phyloP scores from a whole-genome alignment of 2,888 invertebrate genomes.

The Apoda limacodes region DNA sequence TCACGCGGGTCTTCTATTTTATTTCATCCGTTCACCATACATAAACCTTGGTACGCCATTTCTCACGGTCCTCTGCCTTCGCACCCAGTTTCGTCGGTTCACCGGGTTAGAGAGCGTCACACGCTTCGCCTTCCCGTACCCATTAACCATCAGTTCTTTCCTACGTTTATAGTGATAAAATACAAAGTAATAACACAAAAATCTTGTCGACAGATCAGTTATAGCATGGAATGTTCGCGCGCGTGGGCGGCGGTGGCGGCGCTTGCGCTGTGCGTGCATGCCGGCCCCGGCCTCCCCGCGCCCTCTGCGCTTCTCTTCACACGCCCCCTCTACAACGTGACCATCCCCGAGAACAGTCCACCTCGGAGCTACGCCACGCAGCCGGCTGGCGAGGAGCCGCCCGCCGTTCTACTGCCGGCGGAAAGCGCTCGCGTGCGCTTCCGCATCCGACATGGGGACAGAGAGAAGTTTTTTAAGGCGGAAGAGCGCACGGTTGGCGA shows the following conservation, averaged over 20 bases:
- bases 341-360: conserved; percentile 92
- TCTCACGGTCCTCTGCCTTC: no score
- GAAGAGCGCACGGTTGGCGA: conserved; percentile 92
- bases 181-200: no score
- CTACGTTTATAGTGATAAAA: no score
- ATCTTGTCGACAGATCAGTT: no score
- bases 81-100: no score
- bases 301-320: conserved; percentile 73
- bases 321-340: conserved; percentile 83
- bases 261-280: conserved; percentile 40
- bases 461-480: conserved; percentile 91
- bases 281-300: conserved; percentile 25
- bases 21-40: no score
- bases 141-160: no score
- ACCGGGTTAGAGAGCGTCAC: no score
- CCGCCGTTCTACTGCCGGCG: conserved; percentile 76
- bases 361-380: conserved; percentile 88
- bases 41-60: no score
- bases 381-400: conserved; percentile 70
- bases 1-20: no score
- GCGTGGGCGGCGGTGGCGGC: conserved; percentile 43
- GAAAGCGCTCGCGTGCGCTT: conserved; percentile 75
- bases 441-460: conserved; percentile 89
- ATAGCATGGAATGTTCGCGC: conserved; percentile 25
- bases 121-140: no score